These are phyloP conservation scores for Percopsis transmontana DNA, from an alignment of 2,113 vertebrate species.

Conservation along the genomic window DNA sequence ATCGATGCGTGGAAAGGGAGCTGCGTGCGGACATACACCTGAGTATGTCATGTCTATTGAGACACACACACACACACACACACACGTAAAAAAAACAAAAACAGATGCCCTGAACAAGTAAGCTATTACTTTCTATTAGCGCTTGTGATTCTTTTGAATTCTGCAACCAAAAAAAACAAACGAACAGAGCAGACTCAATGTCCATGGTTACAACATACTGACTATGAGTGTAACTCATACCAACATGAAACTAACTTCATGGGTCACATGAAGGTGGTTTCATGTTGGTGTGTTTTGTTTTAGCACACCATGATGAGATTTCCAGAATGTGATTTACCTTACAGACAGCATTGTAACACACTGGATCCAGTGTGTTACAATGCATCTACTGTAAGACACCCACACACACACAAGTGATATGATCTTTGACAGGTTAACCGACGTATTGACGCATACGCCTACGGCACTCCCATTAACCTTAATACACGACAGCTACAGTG, in stretches of 20 bases:
- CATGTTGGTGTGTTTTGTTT: no score
- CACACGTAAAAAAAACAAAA: no score
- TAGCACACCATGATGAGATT: not conserved
- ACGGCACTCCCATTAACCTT: slow-evolving; percentile 52
- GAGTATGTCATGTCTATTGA: not conserved
- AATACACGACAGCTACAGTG: slow-evolving; percentile 47
- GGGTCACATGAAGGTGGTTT: no score
- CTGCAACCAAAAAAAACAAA: no score
- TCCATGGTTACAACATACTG: no score
- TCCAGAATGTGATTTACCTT: slow-evolving; percentile 13
- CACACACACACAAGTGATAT: not conserved
- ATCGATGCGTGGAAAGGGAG: slow-evolving; percentile 36
- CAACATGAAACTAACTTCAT: slow-evolving; percentile 23
- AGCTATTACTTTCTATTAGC: no score
- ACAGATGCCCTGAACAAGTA: no score
- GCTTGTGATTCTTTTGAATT: no score
- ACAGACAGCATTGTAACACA: slow-evolving; percentile 20
- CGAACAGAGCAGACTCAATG: no score
- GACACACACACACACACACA: not conserved
- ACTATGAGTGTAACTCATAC: no score
- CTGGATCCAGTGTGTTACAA: slow-evolving; percentile 14
- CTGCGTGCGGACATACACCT: slow-evolving; percentile 9
- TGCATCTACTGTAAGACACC: no score
- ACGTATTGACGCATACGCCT: slow-evolving; percentile 35
- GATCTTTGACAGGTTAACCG: slow-evolving; percentile 55